phyloP scores from a whole-genome alignment of 2,888 invertebrate genomes.

The Scaptomyza reducta region DNA sequence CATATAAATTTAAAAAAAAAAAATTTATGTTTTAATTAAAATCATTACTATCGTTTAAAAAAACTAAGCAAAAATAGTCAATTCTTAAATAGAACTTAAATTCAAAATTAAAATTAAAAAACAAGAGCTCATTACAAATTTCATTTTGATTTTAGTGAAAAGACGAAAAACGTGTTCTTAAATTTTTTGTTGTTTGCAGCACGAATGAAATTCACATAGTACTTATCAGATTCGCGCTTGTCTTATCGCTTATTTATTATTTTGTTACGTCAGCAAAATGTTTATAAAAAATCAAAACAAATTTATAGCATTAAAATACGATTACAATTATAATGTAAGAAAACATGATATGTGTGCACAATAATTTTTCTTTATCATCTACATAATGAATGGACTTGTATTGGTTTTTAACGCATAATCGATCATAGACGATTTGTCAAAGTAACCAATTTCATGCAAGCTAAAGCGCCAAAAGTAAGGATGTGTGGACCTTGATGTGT shows the following conservation, averaged over 20 bases:
- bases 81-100: no score
- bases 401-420: slow-evolving; percentile 67
- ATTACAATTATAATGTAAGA: no score
- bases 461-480: slow-evolving; percentile 85
- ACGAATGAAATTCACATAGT: background rate
- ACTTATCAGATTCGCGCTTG: slow-evolving; percentile 16
- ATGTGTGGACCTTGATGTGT: slow-evolving; percentile 35
- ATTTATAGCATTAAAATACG: background rate
- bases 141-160: background rate
- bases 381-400: slow-evolving; percentile 48
- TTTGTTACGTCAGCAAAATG: no score
- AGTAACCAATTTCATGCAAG: slow-evolving; percentile 93
- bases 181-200: background rate
- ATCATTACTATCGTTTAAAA: no score
- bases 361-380: no score
- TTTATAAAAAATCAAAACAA: slow-evolving; percentile 18
- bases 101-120: no score
- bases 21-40: no score
- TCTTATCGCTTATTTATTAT: slow-evolving; percentile 30
- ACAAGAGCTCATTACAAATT: background rate
- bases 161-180: background rate
- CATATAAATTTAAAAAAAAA: no score
- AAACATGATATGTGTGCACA: no score
- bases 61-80: no score
- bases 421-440: slow-evolving; percentile 78